phyloP scores from a whole-genome alignment of 2,888 invertebrate genomes.

The Parnassius glacialis region DNA sequence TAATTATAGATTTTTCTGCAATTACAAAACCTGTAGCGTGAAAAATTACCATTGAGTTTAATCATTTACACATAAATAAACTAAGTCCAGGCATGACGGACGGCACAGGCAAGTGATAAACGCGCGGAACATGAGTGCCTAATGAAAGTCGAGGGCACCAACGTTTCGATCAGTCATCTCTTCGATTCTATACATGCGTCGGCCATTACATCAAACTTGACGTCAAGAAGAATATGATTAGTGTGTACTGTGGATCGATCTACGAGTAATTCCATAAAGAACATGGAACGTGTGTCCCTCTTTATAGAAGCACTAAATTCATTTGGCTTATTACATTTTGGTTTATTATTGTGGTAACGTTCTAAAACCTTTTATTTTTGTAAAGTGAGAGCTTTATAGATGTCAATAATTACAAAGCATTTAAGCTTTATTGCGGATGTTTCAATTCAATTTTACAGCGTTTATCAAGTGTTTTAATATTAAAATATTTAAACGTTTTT shows the following conservation, averaged over 20 bases:
- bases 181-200: conserved; percentile 23
- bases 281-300: conserved; percentile 19
- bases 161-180: conserved; percentile 25
- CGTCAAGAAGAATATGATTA: conserved; percentile 23
- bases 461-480: no score
- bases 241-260: conserved; percentile 23
- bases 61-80: conserved; percentile 15
- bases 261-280: conserved; percentile 23
- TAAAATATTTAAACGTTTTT: no score
- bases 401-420: no score
- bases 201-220: conserved; percentile 20
- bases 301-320: conserved; percentile 17
- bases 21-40: conserved; percentile 12
- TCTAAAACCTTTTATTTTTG: neutral
- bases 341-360: conserved; percentile 19
- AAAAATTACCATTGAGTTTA: conserved; percentile 16
- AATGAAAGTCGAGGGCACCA: conserved; percentile 24
- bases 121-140: neutral
- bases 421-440: no score
- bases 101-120: no score
- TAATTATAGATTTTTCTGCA: conserved; percentile 5
- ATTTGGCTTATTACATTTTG: conserved; percentile 14
- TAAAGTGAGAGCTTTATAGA: no score
- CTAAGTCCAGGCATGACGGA: no score
- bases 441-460: no score